A percentile compares a stretch with the other conserved stretches of the same genome.
These are phyloP conservation scores for Lampropteryx suffumata DNA, from an alignment of 2,888 invertebrate genomes.

Conservation along the genomic window DNA sequence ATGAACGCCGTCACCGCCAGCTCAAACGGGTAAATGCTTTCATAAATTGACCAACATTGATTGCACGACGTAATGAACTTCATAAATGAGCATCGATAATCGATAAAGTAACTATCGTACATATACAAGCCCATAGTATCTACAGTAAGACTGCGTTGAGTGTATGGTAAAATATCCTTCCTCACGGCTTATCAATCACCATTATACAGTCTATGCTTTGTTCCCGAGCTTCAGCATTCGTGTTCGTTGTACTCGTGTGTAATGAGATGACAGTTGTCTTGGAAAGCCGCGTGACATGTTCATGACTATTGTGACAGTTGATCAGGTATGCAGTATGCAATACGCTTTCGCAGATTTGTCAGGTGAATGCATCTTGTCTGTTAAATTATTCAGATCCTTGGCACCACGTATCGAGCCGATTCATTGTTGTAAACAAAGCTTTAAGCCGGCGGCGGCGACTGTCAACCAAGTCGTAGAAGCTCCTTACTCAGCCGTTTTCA, in stretches of 20 bases:
- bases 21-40: no score
- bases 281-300: conserved; percentile 19
- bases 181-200: not conserved
- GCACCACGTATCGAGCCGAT: conserved; percentile 11
- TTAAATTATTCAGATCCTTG: conserved; percentile 7
- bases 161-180: no score
- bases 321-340: conserved; percentile 27
- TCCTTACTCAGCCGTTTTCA: no score
- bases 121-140: no score
- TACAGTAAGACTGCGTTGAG: no score
- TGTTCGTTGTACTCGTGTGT: conserved; percentile 11
- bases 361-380: conserved; percentile 9
- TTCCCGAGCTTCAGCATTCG: not conserved
- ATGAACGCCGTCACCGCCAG: no score
- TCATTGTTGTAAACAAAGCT: conserved; percentile 4
- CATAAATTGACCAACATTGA: no score
- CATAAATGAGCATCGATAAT: no score
- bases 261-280: conserved; percentile 31
- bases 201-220: conserved; percentile 5
- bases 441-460: no score
- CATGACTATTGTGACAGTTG: conserved; percentile 23
- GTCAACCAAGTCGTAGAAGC: no score
- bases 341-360: conserved; percentile 23
- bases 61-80: no score
- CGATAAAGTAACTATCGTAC: no score